Evolutionary conservation across 2,113 vertebrate genomes (phyloP), one percentile per base, ranked within the genome.

Genomic region (Donacobius atricapilla): DNA sequence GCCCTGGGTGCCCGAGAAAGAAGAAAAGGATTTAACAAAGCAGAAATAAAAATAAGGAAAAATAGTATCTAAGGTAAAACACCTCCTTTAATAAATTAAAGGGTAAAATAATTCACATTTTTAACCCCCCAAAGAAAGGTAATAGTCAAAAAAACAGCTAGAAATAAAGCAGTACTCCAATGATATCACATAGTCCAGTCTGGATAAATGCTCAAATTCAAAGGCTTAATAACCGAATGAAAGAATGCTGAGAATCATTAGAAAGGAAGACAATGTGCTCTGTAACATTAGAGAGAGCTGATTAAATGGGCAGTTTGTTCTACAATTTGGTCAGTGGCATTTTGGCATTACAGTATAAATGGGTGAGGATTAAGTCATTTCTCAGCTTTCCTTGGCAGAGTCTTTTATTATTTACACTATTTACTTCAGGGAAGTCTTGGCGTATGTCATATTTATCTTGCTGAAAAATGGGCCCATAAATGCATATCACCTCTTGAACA

Each of bases 351-450:
- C 75, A 84, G 96, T 98, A 97, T 98, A 98, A 98, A 98, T 98
- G 98, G 96, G 96, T 92, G 72, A 97, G 97, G 98, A 98, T 98
- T 98, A 98, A 98, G 98, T 98, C 95, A 99, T 99, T 98, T 98
- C 98, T 99, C 99, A 99, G 98, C 98, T 98, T 97, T 98, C 95
- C 96, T 95, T 98, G 98, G 98, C 98, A 98, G 97, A 96, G 93
- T 96, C 97, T 98, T 98, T 98, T 98, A 98, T 98, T 98, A 98
- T 98, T 98, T 98, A 98, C 98, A 98, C 96, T 98, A 98, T 98
- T 98, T 98, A 98, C 98, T 98, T 98, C 97, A 82, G 97, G 98
- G 98, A 98, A 98, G 97, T 98, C 98, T 98, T 97, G 97, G 98
- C 93, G 10, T 89, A 48, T 96, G 97, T 98, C 97, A 96, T 98